Percentiles rank a stretch among this genome's conserved stretches.
phyloP scores from a whole-genome alignment of 2,888 invertebrate species.

The Brachyptera putata region DNA sequence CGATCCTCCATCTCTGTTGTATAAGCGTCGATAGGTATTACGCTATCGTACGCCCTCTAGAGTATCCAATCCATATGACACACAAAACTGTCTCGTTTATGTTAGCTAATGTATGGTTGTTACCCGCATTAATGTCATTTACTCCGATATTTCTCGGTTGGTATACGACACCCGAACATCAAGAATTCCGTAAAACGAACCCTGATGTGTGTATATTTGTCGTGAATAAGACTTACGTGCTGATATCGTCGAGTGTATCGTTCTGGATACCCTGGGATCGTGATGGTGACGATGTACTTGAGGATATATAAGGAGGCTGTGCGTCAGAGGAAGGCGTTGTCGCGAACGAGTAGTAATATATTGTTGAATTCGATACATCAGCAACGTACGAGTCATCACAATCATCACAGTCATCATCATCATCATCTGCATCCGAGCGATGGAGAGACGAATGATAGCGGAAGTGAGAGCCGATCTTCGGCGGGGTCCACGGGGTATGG shows the following conservation, averaged over 20 bases:
- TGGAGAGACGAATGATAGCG: conserved; percentile 55
- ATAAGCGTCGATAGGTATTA: conserved; percentile 74
- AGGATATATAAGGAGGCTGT: conserved; percentile 81
- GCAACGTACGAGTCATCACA: conserved; percentile 66
- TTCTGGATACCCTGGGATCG: conserved; percentile 91
- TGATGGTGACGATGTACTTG: conserved; percentile 90
- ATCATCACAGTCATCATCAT: conserved; percentile 59
- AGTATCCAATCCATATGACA: conserved; percentile 92
- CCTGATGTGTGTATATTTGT: conserved; percentile 79
- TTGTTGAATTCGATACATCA: conserved; percentile 79
- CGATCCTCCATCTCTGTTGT: conserved; percentile 89
- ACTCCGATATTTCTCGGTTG: conserved; percentile 93
- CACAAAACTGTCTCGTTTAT: conserved; percentile 73
- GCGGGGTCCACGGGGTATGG: conserved; percentile 42
- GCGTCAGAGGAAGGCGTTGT: conserved; percentile 74
- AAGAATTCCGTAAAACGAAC: conserved; percentile 55
- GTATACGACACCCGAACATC: conserved; percentile 84
- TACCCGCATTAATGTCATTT: conserved; percentile 88
- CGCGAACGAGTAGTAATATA: conserved; percentile 81
- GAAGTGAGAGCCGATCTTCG: conserved; percentile 56
- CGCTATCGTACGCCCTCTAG: conserved; percentile 88
- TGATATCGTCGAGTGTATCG: conserved; percentile 84
- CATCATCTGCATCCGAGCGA: conserved; percentile 60
- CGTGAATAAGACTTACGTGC: conserved; percentile 80
- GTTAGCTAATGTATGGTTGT: conserved; percentile 87